Percentiles rank a stretch among this genome's conserved stretches.
phyloP scores from a whole-genome alignment of 2,113 vertebrate genomes.

The Trichechus manatus region DNA sequence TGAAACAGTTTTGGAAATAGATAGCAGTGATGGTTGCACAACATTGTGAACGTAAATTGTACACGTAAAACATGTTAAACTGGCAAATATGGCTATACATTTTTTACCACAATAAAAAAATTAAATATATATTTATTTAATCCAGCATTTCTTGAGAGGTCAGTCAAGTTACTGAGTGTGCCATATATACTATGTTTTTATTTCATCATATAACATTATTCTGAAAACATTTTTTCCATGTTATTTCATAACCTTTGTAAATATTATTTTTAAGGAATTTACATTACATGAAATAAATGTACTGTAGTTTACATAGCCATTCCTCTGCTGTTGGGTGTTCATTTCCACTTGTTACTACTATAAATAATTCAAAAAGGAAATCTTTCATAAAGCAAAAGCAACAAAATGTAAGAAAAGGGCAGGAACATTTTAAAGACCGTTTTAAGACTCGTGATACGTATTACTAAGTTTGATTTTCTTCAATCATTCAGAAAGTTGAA shows the following conservation, averaged over 20 bases:
- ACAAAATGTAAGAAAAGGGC: not conserved
- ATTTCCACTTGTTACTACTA: not conserved
- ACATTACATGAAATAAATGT: not conserved
- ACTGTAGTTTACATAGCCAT: not conserved
- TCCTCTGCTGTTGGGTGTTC: not conserved
- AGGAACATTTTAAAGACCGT: not conserved
- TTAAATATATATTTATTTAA: not conserved
- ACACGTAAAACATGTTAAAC: not conserved
- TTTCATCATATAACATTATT: not conserved
- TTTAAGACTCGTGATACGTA: not conserved
- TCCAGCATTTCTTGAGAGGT: not conserved
- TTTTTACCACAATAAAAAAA: not conserved
- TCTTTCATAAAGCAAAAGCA: not conserved
- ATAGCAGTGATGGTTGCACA: not conserved
- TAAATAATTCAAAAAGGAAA: slow-evolving; percentile 12
- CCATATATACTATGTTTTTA: not conserved
- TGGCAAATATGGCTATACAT: not conserved
- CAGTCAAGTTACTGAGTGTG: not conserved
- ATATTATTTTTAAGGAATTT: not conserved
- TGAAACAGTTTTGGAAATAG: not conserved
- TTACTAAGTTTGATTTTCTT: not conserved
- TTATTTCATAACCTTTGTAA: slow-evolving; percentile 13
- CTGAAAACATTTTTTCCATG: not conserved
- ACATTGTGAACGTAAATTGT: not conserved
- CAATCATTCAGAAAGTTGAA: not conserved